Conservation (phyloP, 2,888 invertebrate genomes). For the Lasioglossum zephyrum region DNA sequence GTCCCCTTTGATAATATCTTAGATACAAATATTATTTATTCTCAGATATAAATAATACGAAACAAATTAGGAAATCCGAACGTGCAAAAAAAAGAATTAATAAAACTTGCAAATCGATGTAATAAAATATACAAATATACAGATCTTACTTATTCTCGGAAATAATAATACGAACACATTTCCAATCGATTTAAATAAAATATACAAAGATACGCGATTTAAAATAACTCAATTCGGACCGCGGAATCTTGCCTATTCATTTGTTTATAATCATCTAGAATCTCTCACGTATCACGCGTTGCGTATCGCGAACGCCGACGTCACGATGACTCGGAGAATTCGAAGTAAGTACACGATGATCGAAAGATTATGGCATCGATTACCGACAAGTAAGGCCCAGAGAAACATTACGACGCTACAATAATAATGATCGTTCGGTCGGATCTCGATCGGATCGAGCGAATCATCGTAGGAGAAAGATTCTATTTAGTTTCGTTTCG, state of each 20-base stretch:
- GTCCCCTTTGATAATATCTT: not conserved
- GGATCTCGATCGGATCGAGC: slow-evolving; percentile 44
- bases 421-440: slow-evolving; percentile 48
- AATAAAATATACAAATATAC: not conserved
- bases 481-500: slow-evolving; percentile 35
- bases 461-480: slow-evolving; percentile 41
- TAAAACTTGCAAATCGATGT: too few species aligned
- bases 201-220: not conserved
- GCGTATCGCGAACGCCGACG: slow-evolving; percentile 26
- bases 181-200: not conserved
- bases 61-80: not conserved
- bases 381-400: slow-evolving; percentile 77
- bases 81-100: not conserved
- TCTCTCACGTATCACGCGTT: slow-evolving; percentile 30
- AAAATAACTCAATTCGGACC: not conserved
- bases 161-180: too few species aligned
- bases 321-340: slow-evolving; percentile 32
- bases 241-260: not conserved
- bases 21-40: not conserved
- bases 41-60: not conserved
- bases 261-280: slow-evolving; percentile 30
- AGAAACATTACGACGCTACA: slow-evolving; percentile 52
- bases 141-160: too few species aligned
- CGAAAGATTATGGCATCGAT: slow-evolving; percentile 70
- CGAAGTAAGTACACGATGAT: slow-evolving; percentile 61